Conservation (phyloP, 2,888 invertebrate species). For the Orthosia cruda region DNA sequence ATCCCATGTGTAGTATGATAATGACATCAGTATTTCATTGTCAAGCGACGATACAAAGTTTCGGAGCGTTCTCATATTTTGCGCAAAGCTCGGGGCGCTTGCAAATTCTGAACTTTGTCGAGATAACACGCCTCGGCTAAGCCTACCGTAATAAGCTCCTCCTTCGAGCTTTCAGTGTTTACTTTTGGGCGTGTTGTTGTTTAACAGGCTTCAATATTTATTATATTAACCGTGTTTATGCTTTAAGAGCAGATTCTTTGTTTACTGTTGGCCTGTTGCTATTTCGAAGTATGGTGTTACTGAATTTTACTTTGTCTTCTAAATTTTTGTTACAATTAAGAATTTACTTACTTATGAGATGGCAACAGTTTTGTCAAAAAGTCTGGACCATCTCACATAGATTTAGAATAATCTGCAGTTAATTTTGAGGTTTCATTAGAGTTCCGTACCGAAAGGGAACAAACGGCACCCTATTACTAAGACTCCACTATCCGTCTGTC, state of each 20-base stretch:
- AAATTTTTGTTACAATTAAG: too few species aligned
- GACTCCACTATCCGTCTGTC: too few species aligned
- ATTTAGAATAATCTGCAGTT: too few species aligned
- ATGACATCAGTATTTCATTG: constrained; percentile 77
- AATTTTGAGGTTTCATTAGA: too few species aligned
- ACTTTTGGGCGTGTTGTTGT: constrained; percentile 70
- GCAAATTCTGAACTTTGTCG: constrained; percentile 83
- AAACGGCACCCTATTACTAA: too few species aligned
- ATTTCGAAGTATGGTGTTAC: neutral
- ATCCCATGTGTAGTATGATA: constrained; percentile 55
- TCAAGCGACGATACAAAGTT: constrained; percentile 74
- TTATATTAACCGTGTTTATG: constrained; percentile 46
- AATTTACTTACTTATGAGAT: too few species aligned
- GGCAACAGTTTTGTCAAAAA: too few species aligned
- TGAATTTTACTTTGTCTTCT: neutral
- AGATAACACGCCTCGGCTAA: constrained; percentile 84
- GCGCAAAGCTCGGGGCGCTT: constrained; percentile 79
- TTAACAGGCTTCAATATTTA: constrained; percentile 66
- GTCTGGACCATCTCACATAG: too few species aligned
- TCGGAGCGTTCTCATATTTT: constrained; percentile 77
- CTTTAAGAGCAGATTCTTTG: constrained; percentile 24
- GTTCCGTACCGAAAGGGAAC: too few species aligned
- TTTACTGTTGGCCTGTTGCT: constrained; percentile 1
- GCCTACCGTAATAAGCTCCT: constrained; percentile 79
- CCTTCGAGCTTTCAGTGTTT: constrained; percentile 67